Conservation (phyloP, 2,888 invertebrate species). For the Deilephila elpenor region DNA sequence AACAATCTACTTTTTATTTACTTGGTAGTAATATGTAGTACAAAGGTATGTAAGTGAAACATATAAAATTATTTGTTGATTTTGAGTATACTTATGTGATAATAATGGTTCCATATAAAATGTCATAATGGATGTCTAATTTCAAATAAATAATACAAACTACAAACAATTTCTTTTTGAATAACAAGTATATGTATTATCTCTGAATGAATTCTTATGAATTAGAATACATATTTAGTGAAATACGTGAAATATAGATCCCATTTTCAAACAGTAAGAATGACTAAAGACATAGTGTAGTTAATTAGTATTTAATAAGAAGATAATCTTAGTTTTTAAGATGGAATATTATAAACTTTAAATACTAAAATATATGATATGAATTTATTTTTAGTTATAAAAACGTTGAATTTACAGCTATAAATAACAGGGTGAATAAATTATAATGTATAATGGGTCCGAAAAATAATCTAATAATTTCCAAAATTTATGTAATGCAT, state of each 20-base stretch:
- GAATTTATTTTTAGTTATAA: slow-evolving; percentile 10
- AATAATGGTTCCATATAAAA: slow-evolving; percentile 37
- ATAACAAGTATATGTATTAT: background rate
- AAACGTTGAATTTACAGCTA: slow-evolving; percentile 14
- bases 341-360: background rate
- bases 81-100: slow-evolving; percentile 32
- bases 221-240: slow-evolving; percentile 1
- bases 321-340: slow-evolving; percentile 4
- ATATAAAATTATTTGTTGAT: slow-evolving; percentile 56
- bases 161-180: background rate
- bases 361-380: slow-evolving; percentile 7
- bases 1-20: slow-evolving; percentile 44
- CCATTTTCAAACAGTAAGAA: background rate
- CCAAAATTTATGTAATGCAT: background rate
- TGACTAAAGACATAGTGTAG: background rate
- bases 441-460: background rate
- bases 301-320: slow-evolving; percentile 13
- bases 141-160: background rate
- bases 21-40: slow-evolving; percentile 45
- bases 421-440: slow-evolving; percentile 12
- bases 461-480: background rate
- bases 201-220: background rate
- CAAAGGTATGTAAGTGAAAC: slow-evolving; percentile 59
- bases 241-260: background rate
- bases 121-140: slow-evolving; percentile 28